These are phyloP conservation scores for Drosophila repletoides DNA, from an alignment of 1,140 invertebrate species.

Conservation along the genomic window DNA sequence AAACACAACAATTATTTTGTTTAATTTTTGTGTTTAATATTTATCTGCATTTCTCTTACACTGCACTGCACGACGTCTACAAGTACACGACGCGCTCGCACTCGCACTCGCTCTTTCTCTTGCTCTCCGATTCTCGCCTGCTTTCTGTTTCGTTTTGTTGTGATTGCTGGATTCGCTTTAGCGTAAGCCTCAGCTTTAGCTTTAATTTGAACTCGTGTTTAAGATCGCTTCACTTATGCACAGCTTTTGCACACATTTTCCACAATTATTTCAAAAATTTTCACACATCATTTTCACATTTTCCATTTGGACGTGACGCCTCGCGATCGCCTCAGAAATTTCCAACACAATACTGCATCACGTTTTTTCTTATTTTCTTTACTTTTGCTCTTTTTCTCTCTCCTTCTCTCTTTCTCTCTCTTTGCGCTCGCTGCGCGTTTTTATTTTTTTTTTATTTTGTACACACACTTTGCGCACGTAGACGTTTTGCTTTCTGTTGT, in stretches of 20 bases:
- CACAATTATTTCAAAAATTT: constrained; percentile 61
- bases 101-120: constrained; percentile 25
- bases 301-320: constrained; percentile 29
- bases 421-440: constrained; percentile 28
- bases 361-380: constrained; percentile 67
- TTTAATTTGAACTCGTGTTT: constrained; percentile 34
- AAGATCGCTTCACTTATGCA: constrained; percentile 31
- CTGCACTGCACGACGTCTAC: constrained; percentile 33
- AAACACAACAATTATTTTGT: constrained; percentile 12
- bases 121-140: constrained; percentile 19
- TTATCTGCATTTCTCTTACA: constrained; percentile 22
- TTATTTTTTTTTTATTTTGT: constrained; percentile 41
- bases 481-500: constrained; percentile 41
- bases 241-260: constrained; percentile 55
- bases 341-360: constrained; percentile 38
- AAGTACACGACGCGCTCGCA: constrained; percentile 8
- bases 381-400: constrained; percentile 26
- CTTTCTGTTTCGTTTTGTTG: constrained; percentile 71
- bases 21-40: constrained; percentile 10
- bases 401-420: too few relatives aligned
- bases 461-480: constrained; percentile 68
- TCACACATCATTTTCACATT: constrained; percentile 72
- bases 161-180: constrained; percentile 67
- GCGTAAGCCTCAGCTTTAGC: constrained; percentile 14
- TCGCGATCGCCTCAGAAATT: constrained; percentile 51